Evolutionary conservation across 2,113 vertebrate species (phyloP).

Genomic region (Apistogramma diplotaenia): DNA sequence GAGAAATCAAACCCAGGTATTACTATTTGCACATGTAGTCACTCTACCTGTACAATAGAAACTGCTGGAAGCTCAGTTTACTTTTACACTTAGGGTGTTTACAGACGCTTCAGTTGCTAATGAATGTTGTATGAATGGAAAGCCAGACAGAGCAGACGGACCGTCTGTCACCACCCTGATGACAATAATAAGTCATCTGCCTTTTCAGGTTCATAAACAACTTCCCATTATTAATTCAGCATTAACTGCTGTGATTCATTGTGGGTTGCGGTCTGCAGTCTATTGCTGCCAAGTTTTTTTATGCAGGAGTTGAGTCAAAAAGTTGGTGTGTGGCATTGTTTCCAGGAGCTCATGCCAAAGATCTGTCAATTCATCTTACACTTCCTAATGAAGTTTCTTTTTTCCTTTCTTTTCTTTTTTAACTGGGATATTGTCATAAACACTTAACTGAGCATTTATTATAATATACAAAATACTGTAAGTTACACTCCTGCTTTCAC

Average conservation of each 20-base stretch:
- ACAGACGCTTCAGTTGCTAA: neutral
- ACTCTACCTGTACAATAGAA: neutral
- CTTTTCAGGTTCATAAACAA: conserved; percentile 32
- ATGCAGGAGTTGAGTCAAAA: conserved; percentile 6
- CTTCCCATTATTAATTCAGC: conserved; percentile 40
- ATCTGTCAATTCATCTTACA: conserved; percentile 63
- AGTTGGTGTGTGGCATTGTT: conserved; percentile 37
- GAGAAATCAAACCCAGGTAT: neutral
- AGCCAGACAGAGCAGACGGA: conserved; percentile 16
- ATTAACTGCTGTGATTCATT: conserved; percentile 23
- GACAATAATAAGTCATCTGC: conserved; percentile 39
- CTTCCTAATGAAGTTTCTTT: conserved; percentile 53
- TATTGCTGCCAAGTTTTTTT: conserved; percentile 26
- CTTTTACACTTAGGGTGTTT: neutral
- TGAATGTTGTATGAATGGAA: neutral
- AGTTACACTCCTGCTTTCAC: neutral
- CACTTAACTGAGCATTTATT: neutral
- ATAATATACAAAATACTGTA: neutral
- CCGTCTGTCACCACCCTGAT: conserved; percentile 10
- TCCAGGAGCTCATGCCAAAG: conserved; percentile 39
- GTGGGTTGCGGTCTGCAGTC: conserved; percentile 30
- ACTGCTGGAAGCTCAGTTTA: neutral
- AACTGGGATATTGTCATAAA: neutral
- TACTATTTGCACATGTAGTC: neutral
- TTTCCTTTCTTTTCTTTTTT: neutral